Conservation (phyloP, 2,113 vertebrate species). For the Condylura cristata region DNA sequence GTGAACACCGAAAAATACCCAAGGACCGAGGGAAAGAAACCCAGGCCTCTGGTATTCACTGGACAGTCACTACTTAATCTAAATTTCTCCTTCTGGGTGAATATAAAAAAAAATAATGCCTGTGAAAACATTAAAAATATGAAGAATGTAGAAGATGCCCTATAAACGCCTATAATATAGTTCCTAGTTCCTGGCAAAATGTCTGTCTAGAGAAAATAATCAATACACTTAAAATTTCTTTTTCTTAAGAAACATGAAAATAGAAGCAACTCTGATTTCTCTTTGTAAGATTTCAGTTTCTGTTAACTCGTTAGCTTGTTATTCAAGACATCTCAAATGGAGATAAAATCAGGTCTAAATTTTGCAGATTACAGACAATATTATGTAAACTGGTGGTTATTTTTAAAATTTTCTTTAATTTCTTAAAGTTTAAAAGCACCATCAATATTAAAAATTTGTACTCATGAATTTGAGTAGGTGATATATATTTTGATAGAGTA, state of each 20-base stretch:
- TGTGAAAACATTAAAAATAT: neutral
- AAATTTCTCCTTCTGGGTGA: neutral
- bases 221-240: neutral
- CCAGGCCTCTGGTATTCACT: neutral
- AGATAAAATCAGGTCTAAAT: neutral
- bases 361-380: neutral
- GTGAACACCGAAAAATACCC: neutral
- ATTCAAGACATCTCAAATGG: neutral
- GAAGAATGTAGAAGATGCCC: neutral
- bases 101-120: neutral
- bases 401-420: neutral
- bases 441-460: neutral
- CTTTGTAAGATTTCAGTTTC: slow-evolving; percentile 18
- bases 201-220: neutral
- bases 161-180: neutral
- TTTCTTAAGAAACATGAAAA: neutral
- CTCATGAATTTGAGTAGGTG: neutral
- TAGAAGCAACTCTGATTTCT: neutral
- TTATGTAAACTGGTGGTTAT: neutral
- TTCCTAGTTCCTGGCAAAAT: neutral
- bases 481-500: neutral
- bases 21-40: neutral
- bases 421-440: slow-evolving; percentile 1
- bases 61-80: neutral
- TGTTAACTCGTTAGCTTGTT: neutral